Conservation (phyloP, 2,113 vertebrate genomes). For the Pogonocichla stellata region DNA sequence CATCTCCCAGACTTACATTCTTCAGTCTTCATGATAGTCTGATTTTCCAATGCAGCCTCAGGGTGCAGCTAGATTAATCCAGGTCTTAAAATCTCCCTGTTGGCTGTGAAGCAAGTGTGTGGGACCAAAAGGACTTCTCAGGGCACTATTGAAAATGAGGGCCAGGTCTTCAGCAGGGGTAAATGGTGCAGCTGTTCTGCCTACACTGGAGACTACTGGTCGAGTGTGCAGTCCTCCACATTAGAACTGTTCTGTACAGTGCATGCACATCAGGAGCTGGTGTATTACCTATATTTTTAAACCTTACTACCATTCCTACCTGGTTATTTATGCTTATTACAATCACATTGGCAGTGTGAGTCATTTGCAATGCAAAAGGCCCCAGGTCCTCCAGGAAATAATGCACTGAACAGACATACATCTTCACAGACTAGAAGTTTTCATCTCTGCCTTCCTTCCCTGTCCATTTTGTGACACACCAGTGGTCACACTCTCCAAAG, state of each 20-base stretch:
- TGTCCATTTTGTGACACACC: neutral
- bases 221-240: neutral
- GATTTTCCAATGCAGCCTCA: neutral
- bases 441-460: neutral
- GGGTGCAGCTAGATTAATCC: neutral
- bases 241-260: neutral
- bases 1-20: neutral
- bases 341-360: neutral
- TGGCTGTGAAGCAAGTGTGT: accelerated
- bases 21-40: accelerated
- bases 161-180: neutral
- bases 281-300: accelerated
- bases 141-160: neutral
- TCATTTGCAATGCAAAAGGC: neutral
- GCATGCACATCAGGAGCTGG: neutral
- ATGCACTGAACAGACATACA: accelerated
- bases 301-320: neutral
- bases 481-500: neutral
- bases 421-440: accelerated
- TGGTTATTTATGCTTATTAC: neutral
- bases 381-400: neutral
- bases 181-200: neutral
- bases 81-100: neutral
- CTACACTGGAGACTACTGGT: neutral
- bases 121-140: neutral